Evolutionary conservation across 2,113 vertebrate species (phyloP).

Genomic region (Microcebus jonahi): DNA sequence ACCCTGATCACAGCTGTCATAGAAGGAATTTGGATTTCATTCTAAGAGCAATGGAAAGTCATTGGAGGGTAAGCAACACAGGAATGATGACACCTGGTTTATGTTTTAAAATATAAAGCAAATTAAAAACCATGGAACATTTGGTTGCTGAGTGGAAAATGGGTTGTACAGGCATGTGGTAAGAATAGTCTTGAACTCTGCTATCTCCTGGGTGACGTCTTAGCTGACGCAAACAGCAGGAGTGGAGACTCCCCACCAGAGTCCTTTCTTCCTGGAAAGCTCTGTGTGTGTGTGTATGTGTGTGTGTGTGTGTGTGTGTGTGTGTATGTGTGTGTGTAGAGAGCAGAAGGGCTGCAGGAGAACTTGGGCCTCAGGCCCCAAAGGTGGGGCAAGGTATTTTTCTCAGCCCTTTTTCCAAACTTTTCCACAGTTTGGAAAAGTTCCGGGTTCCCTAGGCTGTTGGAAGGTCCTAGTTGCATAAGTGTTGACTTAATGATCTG

Average conservation of each 20-base stretch:
- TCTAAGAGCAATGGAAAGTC: not conserved
- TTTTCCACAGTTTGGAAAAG: not conserved
- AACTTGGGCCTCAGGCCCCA: not conserved
- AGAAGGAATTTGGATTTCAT: not conserved
- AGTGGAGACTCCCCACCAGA: not conserved
- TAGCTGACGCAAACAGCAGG: not conserved
- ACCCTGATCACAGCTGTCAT: not conserved
- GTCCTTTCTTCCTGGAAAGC: not conserved
- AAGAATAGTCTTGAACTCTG: not conserved
- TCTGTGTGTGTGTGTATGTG: not conserved
- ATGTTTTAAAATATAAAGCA: not conserved
- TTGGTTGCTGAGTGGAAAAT: not conserved
- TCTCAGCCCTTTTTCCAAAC: not conserved
- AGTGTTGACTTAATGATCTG: not conserved
- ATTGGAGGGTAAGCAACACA: not conserved
- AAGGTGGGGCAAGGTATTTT: not conserved
- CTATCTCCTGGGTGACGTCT: not conserved
- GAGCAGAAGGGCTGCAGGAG: not conserved
- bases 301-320: not conserved
- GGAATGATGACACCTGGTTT: not conserved
- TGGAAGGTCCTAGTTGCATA: not conserved
- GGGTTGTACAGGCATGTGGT: not conserved
- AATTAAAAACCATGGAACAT: not conserved
- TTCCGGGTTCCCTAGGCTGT: not conserved
- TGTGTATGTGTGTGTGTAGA: not conserved